Evolutionary conservation across 2,797 vertebrate species (phyloP), one percentile per base, ranked within the genome.

Genomic region (Myioborus miniatus): DNA sequence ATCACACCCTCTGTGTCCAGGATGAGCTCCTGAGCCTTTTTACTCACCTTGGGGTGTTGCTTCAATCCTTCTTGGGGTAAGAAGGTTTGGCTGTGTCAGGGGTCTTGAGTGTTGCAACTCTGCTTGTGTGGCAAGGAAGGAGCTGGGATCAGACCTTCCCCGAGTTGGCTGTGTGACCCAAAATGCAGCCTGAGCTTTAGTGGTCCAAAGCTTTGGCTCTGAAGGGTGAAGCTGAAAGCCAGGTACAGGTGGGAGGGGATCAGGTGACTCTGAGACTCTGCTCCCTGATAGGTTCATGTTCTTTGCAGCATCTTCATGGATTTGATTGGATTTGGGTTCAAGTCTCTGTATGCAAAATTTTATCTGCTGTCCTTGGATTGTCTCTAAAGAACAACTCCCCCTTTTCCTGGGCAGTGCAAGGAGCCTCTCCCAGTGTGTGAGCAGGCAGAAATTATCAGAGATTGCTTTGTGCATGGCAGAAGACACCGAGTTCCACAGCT

Each of bases 231-330:
- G n/a, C 58, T 53, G 30, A 75, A 81, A 58, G 46, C 44, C 44
- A 44, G 63, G 50, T 18, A 29, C 5, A 0, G 4, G 0, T 41
- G 55, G 71, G 63, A 91, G 20, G 16, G 65, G 15, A n/a, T 50
- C 24, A 39, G 46, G 6, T 0, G 0, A 47, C 46, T 6, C n/a
- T 27, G 62, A 52, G 37, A 3, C 29, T 39, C 37, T 39, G 37
- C 37, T 16, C 17, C 37, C 65, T 6, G 11, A 8, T 0, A 12
- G 46, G 12, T 58, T 65, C 2, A 0, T 41, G 16, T 4, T 36
- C 19, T 70, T 20, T 2, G 12, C 26, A 50, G 49, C 13, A 5
- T 32, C 46, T 85, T 69, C 0, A 0, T 12, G 34, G 50, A 26
- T 37, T 24, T 41, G 20, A 27, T 55, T 17, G 2, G 49, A 27